Percentiles rank a stretch among this genome's conserved stretches.
Conservation (phyloP, 2,888 invertebrate species). For the Netelia fuscicornis region DNA sequence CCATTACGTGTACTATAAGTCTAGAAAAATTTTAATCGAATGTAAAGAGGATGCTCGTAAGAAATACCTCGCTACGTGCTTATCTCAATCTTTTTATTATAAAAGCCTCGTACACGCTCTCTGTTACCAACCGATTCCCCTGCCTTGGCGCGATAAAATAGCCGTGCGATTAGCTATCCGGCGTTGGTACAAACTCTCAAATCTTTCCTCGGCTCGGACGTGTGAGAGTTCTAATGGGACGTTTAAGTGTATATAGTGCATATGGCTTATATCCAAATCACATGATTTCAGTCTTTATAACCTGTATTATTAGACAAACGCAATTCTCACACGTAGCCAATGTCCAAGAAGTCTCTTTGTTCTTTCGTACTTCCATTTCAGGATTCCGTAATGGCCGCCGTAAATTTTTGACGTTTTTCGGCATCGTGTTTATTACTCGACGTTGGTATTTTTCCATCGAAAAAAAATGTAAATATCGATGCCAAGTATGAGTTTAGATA, state of each 20-base stretch:
- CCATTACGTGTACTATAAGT: background rate
- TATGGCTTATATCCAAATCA: constrained; percentile 77
- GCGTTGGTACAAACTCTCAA: constrained; percentile 33
- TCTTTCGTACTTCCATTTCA: constrained; percentile 1
- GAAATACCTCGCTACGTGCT: constrained; percentile 8
- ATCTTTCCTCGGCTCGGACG: constrained; percentile 46
- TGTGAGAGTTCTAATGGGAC: constrained; percentile 33
- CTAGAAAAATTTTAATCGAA: constrained; percentile 39
- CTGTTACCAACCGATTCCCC: background rate
- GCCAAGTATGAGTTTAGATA: constrained; percentile 48
- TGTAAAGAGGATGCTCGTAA: constrained; percentile 49
- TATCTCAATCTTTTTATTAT: constrained; percentile 44
- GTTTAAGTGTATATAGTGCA: constrained; percentile 70
- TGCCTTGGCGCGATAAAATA: constrained; percentile 20
- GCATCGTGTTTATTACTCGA: background rate
- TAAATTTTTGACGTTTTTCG: background rate
- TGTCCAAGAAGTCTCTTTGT: background rate
- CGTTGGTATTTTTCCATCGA: constrained; percentile 36
- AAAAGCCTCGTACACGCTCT: constrained; percentile 13
- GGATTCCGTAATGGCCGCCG: background rate
- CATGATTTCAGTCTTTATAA: constrained; percentile 69
- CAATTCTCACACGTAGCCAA: constrained; percentile 19
- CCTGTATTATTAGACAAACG: constrained; percentile 41
- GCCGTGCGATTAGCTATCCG: constrained; percentile 30
- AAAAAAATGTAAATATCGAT: constrained; percentile 10